Conservation (phyloP, 1,140 invertebrate species). For the Drosophila obscura region DNA sequence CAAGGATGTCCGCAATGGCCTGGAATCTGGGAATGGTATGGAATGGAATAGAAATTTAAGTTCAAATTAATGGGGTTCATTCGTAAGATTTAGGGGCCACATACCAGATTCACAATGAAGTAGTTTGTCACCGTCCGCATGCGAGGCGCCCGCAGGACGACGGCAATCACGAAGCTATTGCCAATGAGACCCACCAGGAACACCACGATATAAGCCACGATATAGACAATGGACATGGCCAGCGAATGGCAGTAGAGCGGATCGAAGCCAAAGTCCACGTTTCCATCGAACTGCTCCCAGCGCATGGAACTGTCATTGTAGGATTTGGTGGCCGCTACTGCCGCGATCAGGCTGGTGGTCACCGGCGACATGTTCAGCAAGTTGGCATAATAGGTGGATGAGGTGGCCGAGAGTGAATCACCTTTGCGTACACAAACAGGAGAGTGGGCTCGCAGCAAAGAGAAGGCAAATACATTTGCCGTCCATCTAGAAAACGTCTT, state of each 20-base stretch:
- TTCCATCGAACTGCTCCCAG: constrained; percentile 73
- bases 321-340: constrained; percentile 65
- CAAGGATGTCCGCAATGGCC: constrained; percentile 96
- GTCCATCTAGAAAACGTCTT: no score
- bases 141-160: constrained; percentile 93
- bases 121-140: constrained; percentile 98
- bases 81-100: constrained; percentile 24
- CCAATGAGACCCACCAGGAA: constrained; percentile 94
- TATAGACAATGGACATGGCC: constrained; percentile 92
- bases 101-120: constrained; percentile 95
- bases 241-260: constrained; percentile 89
- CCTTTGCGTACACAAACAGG: no score
- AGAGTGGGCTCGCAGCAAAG: no score
- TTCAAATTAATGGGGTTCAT: constrained; percentile 45
- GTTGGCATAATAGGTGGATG: constrained; percentile 72
- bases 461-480: no score
- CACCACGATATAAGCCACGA: constrained; percentile 92
- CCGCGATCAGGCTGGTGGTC: constrained; percentile 63
- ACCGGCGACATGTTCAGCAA: constrained; percentile 70
- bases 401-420: no score
- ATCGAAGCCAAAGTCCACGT: constrained; percentile 83
- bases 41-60: constrained; percentile 45
- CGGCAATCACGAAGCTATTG: constrained; percentile 94
- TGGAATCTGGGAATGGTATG: constrained; percentile 26
- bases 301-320: constrained; percentile 65